These are phyloP conservation scores for Sus scrofa DNA, from an alignment of 2,113 vertebrate species.

Conservation along the genomic window DNA sequence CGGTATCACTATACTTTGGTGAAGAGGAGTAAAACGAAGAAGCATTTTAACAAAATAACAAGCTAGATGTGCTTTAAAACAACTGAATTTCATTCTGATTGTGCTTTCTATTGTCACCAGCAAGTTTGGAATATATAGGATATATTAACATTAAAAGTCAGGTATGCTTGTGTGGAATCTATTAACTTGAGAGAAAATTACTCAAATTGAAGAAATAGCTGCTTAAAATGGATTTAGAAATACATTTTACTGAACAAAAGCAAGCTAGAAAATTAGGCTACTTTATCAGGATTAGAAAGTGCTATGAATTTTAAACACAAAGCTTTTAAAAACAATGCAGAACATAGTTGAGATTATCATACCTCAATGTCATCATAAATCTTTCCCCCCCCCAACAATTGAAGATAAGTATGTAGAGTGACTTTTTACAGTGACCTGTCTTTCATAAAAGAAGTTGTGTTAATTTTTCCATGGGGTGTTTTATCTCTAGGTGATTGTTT, in stretches of 20 bases:
- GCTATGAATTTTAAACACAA: slow-evolving; percentile 88
- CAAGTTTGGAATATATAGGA: slow-evolving; percentile 83
- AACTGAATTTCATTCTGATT: slow-evolving; percentile 84
- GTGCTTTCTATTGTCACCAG: slow-evolving; percentile 79
- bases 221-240: slow-evolving; percentile 88
- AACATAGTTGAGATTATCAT: slow-evolving; percentile 86
- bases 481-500: slow-evolving; percentile 56
- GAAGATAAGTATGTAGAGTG: slow-evolving; percentile 81
- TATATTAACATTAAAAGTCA: slow-evolving; percentile 85
- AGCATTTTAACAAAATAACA: slow-evolving; percentile 79
- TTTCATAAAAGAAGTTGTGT: slow-evolving; percentile 77
- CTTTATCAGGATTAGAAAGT: slow-evolving; percentile 88
- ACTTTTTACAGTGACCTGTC: slow-evolving; percentile 76
- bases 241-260: slow-evolving; percentile 85
- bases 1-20: slow-evolving; percentile 71
- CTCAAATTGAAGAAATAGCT: slow-evolving; percentile 87
- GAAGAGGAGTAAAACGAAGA: slow-evolving; percentile 82
- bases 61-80: slow-evolving; percentile 81
- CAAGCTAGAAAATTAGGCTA: slow-evolving; percentile 87
- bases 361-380: slow-evolving; percentile 87
- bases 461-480: slow-evolving; percentile 61
- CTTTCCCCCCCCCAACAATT: slow-evolving; percentile 78
- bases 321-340: slow-evolving; percentile 83
- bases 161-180: slow-evolving; percentile 83
- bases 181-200: slow-evolving; percentile 86